These are phyloP conservation scores for Drosophila serrata DNA, from an alignment of 1,140 invertebrate species.

Conservation along the genomic window DNA sequence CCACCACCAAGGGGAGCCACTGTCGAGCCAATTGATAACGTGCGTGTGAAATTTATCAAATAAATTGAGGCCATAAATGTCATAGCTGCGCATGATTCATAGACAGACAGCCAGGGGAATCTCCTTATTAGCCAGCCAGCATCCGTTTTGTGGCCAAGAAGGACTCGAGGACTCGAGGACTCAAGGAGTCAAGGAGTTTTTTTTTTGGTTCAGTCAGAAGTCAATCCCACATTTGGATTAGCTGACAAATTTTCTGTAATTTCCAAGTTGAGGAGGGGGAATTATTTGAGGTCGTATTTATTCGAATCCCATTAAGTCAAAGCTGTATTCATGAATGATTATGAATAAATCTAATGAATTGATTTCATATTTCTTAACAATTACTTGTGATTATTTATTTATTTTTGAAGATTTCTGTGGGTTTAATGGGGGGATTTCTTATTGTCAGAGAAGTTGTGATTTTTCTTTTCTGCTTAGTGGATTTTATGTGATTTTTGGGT, in stretches of 20 bases:
- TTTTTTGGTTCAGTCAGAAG: slow-evolving; percentile 22
- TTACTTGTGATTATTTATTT: background rate
- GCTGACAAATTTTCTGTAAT: slow-evolving; percentile 65
- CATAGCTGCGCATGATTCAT: slow-evolving; percentile 79
- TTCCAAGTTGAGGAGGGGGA: slow-evolving; percentile 16
- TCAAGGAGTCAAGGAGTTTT: slow-evolving; percentile 28
- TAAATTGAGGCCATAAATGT: slow-evolving; percentile 83
- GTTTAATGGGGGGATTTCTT: no score
- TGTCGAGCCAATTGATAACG: slow-evolving; percentile 77
- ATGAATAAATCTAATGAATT: slow-evolving; percentile 8
- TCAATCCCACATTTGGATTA: slow-evolving; percentile 46
- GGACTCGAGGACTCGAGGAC: background rate
- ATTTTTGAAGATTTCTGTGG: background rate
- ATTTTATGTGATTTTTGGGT: no score
- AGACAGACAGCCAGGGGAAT: slow-evolving; percentile 36
- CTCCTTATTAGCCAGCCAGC: slow-evolving; percentile 68
- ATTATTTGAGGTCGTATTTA: slow-evolving; percentile 37
- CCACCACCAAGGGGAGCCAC: slow-evolving; percentile 57
- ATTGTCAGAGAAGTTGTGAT: background rate
- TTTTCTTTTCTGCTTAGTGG: background rate
- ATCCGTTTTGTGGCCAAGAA: slow-evolving; percentile 47
- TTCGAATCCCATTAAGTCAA: slow-evolving; percentile 54
- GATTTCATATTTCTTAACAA: background rate
- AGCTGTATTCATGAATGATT: slow-evolving; percentile 2
- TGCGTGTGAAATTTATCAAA: slow-evolving; percentile 84